Base-by-base conservation (phyloP, 2,797 vertebrate genomes). In the Distichodus sexfasciatus region DNA sequence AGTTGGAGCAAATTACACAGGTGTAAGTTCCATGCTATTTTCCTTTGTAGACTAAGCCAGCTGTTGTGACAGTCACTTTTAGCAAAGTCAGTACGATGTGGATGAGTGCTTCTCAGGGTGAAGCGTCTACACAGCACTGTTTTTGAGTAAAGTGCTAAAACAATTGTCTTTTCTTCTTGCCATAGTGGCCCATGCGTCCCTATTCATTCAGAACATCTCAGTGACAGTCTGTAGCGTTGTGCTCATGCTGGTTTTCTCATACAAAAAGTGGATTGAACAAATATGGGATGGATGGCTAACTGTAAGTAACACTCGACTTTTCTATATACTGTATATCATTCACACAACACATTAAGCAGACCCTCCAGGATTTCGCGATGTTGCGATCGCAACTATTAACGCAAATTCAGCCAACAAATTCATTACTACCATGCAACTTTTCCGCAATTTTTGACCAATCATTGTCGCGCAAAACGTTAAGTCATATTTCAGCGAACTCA, bases 191-290 rank as follows among this genome's bases (percentile, higher is more conserved):
- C 85, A 86, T n/a, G 83, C 85, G 50, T 90, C 82, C 21, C 82
- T 92, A 78, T 91, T 93, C 83, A 86, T 91, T 86, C 78, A 84
- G 89, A 93, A 90, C 75, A 86, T 87, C 76, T 94, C 91, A 19
- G 85, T 91, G 85, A 87, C 86, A 17, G 47, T 90, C 70, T 90
- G 89, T 82, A 91, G 86, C 75, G 81, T 89, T 6, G 80, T 90
- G 47, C 82, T 90, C 77, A 91, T 92, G 90, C 79, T 90, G 60
- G 83, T 91, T 71, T 92, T 91, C 83, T 90, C 85, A 51, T 91
- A 87, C 80, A 89, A 90, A 83, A 87, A 87, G 75, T 87, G 90
- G 84, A 88, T 85, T 76, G 88, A 91, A 58, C 50, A 66, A 72
- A 83, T 87, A 76, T 91, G 91, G 86, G 51, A 59, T 12, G 85